Evolutionary conservation across 1,140 invertebrate species (phyloP), one percentile per base, ranked within the genome.

Genomic region (Danaus plexippus): DNA sequence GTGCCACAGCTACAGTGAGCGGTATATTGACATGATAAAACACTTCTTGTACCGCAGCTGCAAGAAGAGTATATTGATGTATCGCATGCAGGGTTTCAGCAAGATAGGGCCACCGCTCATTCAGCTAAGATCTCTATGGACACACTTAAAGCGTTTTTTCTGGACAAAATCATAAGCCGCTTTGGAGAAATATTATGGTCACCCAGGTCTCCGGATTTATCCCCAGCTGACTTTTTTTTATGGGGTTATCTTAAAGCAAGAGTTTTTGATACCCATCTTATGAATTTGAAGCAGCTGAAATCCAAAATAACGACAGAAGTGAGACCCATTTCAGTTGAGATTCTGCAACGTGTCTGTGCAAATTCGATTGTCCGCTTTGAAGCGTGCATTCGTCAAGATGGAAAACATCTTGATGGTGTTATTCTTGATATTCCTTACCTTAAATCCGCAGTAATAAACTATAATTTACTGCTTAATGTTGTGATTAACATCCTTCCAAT

Each of bases 301-400:
- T n/a, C n/a, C n/a, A n/a, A n/a, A n/a, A n/a, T n/a, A n/a, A n/a
- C n/a, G n/a, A n/a, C n/a, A n/a, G n/a, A n/a, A n/a, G n/a, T n/a
- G n/a, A n/a, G n/a, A n/a, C n/a, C n/a, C n/a, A n/a, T n/a, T n/a
- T n/a, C n/a, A n/a, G n/a, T n/a, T n/a, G 48, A 54, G 47, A 22
- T 51, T 55, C 59, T 55, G 9, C 59, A 43, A 53, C 53, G 43
- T 55, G 52, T 55, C 32, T 55, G 47, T 50, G 53, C 48, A 52
- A 61, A 61, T 61, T 61, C 54, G 45, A 18, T 47, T 43, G 49
- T 61, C 54, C 51, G 59, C 44, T 61, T 57, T 57, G 51, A 61
- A 61, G 59, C 52, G 11, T 52, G 49, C 50, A 61, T 57, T 57
- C 54, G 59, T 54, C 54, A 40, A 57, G 54, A 57, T 53, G 54